Evolutionary conservation across 2,113 vertebrate species (phyloP), one percentile per base, ranked within the genome.

Genomic region (Kobus ellipsiprymnus): DNA sequence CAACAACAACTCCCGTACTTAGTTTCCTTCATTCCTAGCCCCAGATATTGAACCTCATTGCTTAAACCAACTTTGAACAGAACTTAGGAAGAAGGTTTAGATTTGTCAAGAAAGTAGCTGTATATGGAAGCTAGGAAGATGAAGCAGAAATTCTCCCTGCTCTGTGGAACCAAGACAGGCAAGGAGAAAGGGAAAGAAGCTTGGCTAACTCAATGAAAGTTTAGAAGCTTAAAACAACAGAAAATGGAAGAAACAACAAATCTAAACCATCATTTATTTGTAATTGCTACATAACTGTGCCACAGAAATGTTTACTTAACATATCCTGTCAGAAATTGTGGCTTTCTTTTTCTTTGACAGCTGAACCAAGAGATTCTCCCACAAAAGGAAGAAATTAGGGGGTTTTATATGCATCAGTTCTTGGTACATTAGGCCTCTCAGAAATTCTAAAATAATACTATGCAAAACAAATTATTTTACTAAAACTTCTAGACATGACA

Each of bases 401-500:
- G 7, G 77, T 90, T 82, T 82, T 52, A 82, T 57, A 77, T 82
- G 17, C 3, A 89, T 57, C 36, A 82, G 25, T 92, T 86, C 89
- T 36, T 50, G 85, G 59, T 84, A 82, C n/a, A 25, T 46, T 82
- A 78, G 57, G 21, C 36, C 21, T 92, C 16, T 60, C 29, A 81
- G 27, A 87, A 91, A 84, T 64, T 71, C 52, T 46, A 54, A 96
- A 96, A 90, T 67, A 83, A 52, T 84, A 67, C 77, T 8, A 85
- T 36, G 52, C 16, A 90, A 92, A 92, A 78, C 16, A 80, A 87
- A 29, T 96, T 93, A 97, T 87, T 83, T 96, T 62, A 97, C 23
- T 67, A 93, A 91, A 81, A 60, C 48, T 95, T 93, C 48, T 60
- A 84, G 7, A 95, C n/a, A 91, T 16, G 30, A 54, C 64, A 84